A percentile compares a stretch with the other conserved stretches of the same genome.
These are phyloP conservation scores for Propithecus perrieri DNA, from an alignment of 2,797 vertebrate genomes.

Conservation along the genomic window DNA sequence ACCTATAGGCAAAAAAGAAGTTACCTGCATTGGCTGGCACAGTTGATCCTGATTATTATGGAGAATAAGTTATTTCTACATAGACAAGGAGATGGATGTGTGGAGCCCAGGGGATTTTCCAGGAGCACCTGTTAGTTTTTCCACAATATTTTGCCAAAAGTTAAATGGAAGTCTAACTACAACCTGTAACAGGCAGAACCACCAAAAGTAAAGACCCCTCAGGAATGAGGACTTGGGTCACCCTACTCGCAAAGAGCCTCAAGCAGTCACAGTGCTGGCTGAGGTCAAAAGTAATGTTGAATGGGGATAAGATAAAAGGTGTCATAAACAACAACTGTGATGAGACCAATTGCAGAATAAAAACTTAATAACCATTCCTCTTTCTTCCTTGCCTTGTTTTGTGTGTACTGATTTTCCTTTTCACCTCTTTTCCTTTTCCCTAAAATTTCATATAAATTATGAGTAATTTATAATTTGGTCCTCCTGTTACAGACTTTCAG, in stretches of 20 bases:
- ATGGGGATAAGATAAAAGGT: neutral
- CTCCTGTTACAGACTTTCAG: neutral
- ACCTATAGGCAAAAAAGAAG: neutral
- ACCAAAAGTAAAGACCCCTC: neutral
- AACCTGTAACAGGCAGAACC: neutral
- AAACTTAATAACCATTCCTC: neutral
- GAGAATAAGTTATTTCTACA: neutral
- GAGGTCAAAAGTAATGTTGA: neutral
- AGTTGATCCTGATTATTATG: neutral
- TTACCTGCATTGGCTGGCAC: neutral
- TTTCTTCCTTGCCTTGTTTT: neutral
- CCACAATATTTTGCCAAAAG: neutral
- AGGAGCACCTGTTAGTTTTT: neutral
- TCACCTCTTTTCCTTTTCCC: neutral
- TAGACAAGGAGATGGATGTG: neutral
- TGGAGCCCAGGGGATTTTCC: neutral
- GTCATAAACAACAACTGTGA: neutral
- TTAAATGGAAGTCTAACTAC: neutral
- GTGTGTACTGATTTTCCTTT: neutral
- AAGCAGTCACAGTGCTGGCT: neutral
- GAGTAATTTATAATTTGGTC: neutral
- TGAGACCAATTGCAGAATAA: neutral
- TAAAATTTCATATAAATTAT: neutral
- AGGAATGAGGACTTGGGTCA: neutral
- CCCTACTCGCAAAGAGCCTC: rapidly evolving